A percentile compares a stretch with the other conserved stretches of the same genome.
Evolutionary conservation across 2,888 invertebrate species (phyloP).

Genomic region (Macrosoma leucophasiata): DNA sequence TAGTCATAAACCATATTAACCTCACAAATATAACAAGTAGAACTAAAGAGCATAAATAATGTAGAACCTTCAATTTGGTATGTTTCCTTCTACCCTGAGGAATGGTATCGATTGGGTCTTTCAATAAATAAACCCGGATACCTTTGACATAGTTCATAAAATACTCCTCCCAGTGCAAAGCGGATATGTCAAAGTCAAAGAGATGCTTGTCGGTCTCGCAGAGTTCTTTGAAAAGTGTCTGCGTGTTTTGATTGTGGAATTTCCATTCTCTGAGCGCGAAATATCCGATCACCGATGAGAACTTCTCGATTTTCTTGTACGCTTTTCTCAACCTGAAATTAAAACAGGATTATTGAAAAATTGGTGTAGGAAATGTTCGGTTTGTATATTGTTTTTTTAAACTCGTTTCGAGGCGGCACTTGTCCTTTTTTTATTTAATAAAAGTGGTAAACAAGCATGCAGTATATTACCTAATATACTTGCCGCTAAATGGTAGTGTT

Average conservation of each 20-base stretch:
- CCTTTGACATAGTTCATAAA: conserved; percentile 82
- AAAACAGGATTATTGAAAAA: no score
- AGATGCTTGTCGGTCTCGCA: conserved; percentile 73
- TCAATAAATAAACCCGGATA: conserved; percentile 81
- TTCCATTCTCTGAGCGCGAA: conserved; percentile 85
- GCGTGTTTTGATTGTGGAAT: conserved; percentile 77
- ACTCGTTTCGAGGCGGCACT: no score
- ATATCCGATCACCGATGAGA: conserved; percentile 81
- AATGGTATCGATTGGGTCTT: conserved; percentile 82
- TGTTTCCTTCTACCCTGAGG: conserved; percentile 72
- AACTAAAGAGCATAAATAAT: conserved; percentile 31
- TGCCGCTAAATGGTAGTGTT: no score
- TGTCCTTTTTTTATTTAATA: no score
- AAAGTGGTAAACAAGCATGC: no score
- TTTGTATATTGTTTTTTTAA: no score
- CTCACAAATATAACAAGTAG: conserved; percentile 31
- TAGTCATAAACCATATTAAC: conserved; percentile 31
- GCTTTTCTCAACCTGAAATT: conserved; percentile 81
- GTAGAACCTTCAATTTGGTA: conserved; percentile 33
- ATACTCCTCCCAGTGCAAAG: conserved; percentile 81
- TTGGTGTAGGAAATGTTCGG: no score
- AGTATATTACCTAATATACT: no score
- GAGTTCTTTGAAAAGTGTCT: conserved; percentile 69
- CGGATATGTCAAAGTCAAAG: conserved; percentile 80
- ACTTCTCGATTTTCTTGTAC: conserved; percentile 83